A percentile compares a stretch with the other conserved stretches of the same genome.
Evolutionary conservation across 2,113 vertebrate genomes (phyloP).

Genomic region (Equus przewalskii): DNA sequence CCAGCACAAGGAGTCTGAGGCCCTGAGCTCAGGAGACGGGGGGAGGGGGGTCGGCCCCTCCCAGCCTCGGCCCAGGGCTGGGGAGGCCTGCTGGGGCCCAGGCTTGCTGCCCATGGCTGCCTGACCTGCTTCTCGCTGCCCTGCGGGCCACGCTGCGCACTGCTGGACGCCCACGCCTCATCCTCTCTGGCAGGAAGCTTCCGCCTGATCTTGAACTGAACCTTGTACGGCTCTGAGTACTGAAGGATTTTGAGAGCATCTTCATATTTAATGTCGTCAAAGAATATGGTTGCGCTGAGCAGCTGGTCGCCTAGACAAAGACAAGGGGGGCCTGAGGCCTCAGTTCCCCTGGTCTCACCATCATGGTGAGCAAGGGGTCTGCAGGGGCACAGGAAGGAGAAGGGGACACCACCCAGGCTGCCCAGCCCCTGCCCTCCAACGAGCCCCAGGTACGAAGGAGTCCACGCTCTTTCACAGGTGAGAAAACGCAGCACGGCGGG

Average conservation of each 20-base stretch:
- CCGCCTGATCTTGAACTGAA: conserved; percentile 95
- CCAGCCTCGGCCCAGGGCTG: not conserved
- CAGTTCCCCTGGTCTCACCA: rapidly evolving
- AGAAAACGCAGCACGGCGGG: rapidly evolving
- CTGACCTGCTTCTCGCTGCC: conserved; percentile 49
- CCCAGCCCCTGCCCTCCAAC: rapidly evolving
- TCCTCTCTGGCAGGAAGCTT: conserved; percentile 85
- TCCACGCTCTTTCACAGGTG: rapidly evolving
- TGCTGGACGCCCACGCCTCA: conserved; percentile 4
- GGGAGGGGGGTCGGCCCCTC: not conserved
- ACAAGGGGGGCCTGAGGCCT: not conserved
- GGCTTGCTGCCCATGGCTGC: rapidly evolving
- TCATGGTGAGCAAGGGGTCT: rapidly evolving
- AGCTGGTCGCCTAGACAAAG: conserved; percentile 94
- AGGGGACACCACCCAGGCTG: rapidly evolving
- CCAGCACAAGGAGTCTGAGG: rapidly evolving
- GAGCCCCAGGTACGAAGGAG: not conserved
- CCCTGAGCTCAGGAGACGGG: rapidly evolving
- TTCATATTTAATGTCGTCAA: conserved; percentile 96
- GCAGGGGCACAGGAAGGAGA: rapidly evolving
- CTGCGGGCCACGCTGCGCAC: rapidly evolving
- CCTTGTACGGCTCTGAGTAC: conserved; percentile 95
- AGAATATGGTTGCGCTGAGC: conserved; percentile 97
- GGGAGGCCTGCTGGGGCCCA: rapidly evolving
- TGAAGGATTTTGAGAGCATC: conserved; percentile 97